Base-by-base conservation (phyloP, 2,797 vertebrate genomes). In the Momotus momota region DNA sequence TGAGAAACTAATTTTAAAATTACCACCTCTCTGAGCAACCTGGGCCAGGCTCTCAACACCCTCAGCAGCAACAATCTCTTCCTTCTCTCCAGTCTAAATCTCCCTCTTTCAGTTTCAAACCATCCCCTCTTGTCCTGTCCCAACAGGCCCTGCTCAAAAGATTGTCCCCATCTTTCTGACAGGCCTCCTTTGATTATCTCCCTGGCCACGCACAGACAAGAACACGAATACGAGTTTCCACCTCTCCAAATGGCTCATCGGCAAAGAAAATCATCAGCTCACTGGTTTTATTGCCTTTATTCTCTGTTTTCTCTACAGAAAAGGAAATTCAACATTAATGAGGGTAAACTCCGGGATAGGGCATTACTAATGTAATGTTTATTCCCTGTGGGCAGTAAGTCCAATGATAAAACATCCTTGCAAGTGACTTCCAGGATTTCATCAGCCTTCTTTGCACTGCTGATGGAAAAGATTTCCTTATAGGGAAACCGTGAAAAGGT, bases 271-370 rank as follows among this genome's bases (percentile, higher is more conserved):
- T 40, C 16, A 66, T 61, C 48, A 77, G 10, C 65, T 65, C 5
- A 0, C 9, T 88, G 17, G 7, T 33, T 81, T 70, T 29, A 27
- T 46, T 74, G 70, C 26, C 43, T 81, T 78, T 45, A 41, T 51
- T 91, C 64, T 91, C 51, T 19, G 2, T 58, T 88, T 93, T 75
- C 43, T 22, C 35, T 29, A 2, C 1, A 67, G 60, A 21, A 83
- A 82, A 87, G 91, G 71, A 92, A 94, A 94, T 73, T 48, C 26
- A 45, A 29, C 71, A 72, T 70, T 85, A 73, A 66, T 2, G 72
- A 93, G 48, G 33, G 52, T 27, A 73, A 82, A 55, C 64, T 46
- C 69, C 41, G 38, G 49, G 61, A 4, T 55, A 49, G 70, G 93
- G 31, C 40, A 45, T 52, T 71, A 22, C 41, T 91, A 52, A 67